Percentiles rank a stretch among this genome's conserved stretches.
phyloP scores from a whole-genome alignment of 2,113 vertebrate species.

The Catagonus wagneri region DNA sequence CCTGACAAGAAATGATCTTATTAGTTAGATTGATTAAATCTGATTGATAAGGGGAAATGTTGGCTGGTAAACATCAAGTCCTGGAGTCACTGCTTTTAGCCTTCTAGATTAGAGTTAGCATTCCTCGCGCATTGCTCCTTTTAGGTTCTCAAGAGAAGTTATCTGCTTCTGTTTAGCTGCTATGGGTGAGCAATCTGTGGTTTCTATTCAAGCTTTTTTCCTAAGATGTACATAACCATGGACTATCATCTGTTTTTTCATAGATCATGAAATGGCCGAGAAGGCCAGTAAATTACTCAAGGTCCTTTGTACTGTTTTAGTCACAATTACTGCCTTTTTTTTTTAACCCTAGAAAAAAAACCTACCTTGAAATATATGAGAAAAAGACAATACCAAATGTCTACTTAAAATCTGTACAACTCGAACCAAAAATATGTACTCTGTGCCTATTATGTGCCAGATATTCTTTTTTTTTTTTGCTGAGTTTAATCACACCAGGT shows the following conservation, averaged over 20 bases:
- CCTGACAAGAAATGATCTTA: slow-evolving; percentile 20
- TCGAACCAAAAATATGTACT: not conserved
- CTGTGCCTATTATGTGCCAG: not conserved
- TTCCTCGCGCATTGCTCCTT: not conserved
- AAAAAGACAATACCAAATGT: slow-evolving; percentile 16
- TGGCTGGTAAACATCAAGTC: not conserved
- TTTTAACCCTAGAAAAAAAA: slow-evolving; percentile 2
- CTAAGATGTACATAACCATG: not conserved
- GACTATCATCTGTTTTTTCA: not conserved
- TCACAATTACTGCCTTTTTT: not conserved
- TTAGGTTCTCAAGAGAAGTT: not conserved
- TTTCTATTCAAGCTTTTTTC: not conserved
- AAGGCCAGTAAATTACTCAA: slow-evolving; percentile 54
- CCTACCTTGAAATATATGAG: slow-evolving; percentile 49
- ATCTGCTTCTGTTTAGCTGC: slow-evolving; percentile 26
- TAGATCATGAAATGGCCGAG: slow-evolving; percentile 36
- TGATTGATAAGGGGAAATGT: not conserved
- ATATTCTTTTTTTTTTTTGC: not conserved
- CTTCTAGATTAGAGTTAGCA: not conserved
- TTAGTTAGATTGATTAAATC: slow-evolving; percentile 32
- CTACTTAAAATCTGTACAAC: slow-evolving; percentile 25
- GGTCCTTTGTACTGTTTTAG: slow-evolving; percentile 50
- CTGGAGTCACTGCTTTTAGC: slow-evolving; percentile 30
- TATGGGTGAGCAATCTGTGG: slow-evolving; percentile 20
- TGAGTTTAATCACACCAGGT: not conserved